Conservation (phyloP, 2,113 vertebrate genomes). For the Coracopsis vasa region DNA sequence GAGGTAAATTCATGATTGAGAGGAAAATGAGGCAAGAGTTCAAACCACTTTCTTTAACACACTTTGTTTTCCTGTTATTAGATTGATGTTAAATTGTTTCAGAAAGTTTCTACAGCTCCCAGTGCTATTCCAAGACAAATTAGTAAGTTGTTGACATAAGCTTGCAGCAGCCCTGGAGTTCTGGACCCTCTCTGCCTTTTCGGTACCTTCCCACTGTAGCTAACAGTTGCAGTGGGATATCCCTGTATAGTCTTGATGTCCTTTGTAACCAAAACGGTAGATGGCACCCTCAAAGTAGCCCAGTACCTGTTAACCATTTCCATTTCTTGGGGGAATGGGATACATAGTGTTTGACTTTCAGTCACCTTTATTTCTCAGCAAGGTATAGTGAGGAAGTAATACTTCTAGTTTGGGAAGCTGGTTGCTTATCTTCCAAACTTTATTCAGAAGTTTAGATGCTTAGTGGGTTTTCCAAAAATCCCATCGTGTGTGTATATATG, state of each 20-base stretch:
- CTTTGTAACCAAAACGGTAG: neutral
- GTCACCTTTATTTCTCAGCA: neutral
- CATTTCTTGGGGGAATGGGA: neutral
- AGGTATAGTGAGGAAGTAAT: neutral
- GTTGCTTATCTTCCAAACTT: neutral
- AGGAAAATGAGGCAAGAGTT: neutral
- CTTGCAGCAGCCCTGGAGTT: neutral
- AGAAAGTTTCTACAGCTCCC: neutral
- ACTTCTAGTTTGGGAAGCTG: neutral
- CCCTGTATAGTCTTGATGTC: neutral
- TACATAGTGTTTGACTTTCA: neutral
- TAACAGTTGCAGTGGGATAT: neutral
- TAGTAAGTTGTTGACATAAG: neutral
- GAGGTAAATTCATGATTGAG: neutral
- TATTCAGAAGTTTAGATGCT: neutral
- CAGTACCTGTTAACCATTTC: neutral
- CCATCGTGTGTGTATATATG: rapidly evolving
- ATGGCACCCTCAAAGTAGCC: neutral
- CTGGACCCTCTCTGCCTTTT: neutral
- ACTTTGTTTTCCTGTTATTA: neutral
- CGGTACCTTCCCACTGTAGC: neutral
- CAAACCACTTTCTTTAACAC: neutral
- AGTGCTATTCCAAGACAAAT: neutral
- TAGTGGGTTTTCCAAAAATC: neutral
- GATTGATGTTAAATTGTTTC: neutral